phyloP scores from a whole-genome alignment of 2,888 invertebrate species.

The Acanthopleura granulata region DNA sequence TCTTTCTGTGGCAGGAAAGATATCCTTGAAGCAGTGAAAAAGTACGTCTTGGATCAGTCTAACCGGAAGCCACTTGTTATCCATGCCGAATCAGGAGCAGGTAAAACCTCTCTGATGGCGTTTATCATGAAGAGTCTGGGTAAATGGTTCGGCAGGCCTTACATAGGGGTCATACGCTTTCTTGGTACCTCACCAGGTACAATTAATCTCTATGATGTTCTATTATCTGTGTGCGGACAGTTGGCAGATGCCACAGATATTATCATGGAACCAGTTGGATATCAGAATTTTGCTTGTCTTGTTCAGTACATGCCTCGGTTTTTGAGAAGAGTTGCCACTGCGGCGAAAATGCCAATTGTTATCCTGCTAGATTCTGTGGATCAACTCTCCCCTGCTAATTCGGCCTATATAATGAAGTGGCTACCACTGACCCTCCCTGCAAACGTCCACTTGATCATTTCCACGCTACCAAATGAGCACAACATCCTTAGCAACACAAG shows the following conservation, averaged over 20 bases:
- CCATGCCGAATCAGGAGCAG: slow-evolving; percentile 56
- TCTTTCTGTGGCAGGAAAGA: slow-evolving; percentile 61
- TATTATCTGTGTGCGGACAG: slow-evolving; percentile 51
- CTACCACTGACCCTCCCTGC: slow-evolving; percentile 52
- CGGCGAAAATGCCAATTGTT: slow-evolving; percentile 47
- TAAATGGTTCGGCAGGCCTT: slow-evolving; percentile 42
- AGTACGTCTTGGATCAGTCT: slow-evolving; percentile 38
- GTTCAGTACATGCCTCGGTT: slow-evolving; percentile 51
- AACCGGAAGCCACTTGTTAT: slow-evolving; percentile 48
- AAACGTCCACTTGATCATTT: slow-evolving; percentile 56
- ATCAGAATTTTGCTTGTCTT: slow-evolving; percentile 44
- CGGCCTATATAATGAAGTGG: slow-evolving; percentile 57
- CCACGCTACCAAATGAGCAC: slow-evolving; percentile 52
- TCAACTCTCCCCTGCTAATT: slow-evolving; percentile 48
- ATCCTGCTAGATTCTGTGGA: slow-evolving; percentile 64
- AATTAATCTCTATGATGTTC: slow-evolving; percentile 46
- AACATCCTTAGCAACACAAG: slow-evolving; percentile 46
- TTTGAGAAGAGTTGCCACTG: slow-evolving; percentile 44
- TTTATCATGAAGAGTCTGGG: slow-evolving; percentile 52
- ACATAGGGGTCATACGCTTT: slow-evolving; percentile 45
- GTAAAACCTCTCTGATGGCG: slow-evolving; percentile 61
- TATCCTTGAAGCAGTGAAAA: slow-evolving; percentile 35
- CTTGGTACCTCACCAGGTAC: slow-evolving; percentile 54
- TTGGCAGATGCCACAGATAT: slow-evolving; percentile 45
- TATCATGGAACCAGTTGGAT: slow-evolving; percentile 57